Conservation (phyloP, 2,888 invertebrate species). For the Drosophila dives region DNA sequence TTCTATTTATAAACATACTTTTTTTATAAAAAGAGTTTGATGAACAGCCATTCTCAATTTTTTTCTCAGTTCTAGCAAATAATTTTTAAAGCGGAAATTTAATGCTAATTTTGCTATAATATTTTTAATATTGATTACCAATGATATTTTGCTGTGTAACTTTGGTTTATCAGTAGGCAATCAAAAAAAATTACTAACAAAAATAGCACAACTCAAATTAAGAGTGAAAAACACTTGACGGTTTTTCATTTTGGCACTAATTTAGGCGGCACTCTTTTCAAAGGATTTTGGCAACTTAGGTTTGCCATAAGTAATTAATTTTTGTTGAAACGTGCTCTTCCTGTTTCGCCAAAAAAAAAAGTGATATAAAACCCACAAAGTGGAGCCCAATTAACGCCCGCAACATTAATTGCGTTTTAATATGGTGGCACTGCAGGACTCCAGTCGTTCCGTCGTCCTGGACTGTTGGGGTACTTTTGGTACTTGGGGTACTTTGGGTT, state of each 20-base stretch:
- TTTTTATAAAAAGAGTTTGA: neutral
- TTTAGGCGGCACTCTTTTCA: conserved; percentile 16
- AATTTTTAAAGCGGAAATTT: neutral
- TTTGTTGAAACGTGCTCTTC: conserved; percentile 37
- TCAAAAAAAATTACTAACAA: neutral
- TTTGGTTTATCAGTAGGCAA: neutral
- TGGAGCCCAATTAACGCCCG: conserved; percentile 65
- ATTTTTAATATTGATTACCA: neutral
- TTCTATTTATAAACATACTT: neutral
- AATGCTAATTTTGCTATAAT: neutral
- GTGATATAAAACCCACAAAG: conserved; percentile 18
- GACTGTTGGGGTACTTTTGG: neutral
- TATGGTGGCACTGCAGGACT: conserved; percentile 22
- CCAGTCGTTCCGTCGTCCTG: neutral
- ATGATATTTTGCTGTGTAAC: neutral
- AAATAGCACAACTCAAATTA: neutral
- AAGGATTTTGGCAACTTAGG: conserved; percentile 52
- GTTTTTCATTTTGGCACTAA: neutral
- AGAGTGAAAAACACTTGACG: neutral
- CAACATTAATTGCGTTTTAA: conserved; percentile 75
- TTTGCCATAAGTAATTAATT: conserved; percentile 64
- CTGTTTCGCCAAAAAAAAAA: conserved; percentile 8
- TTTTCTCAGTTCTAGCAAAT: neutral
- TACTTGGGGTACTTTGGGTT: conserved; percentile 2
- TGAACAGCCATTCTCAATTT: neutral